These are phyloP conservation scores for Pterois miles DNA, from an alignment of 2,797 vertebrate species.

Conservation along the genomic window DNA sequence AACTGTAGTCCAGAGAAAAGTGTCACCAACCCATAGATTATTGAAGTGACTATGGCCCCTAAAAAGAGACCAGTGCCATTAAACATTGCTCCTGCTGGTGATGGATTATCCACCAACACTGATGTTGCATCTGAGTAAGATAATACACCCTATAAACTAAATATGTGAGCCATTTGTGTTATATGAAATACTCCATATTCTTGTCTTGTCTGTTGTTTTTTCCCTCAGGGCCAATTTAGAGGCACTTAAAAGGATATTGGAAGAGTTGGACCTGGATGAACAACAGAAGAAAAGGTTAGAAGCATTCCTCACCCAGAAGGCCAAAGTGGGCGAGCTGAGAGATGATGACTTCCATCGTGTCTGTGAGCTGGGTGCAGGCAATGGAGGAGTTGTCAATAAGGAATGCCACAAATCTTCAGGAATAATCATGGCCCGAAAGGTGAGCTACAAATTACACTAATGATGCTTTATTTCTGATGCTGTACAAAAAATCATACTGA, in stretches of 20 bases:
- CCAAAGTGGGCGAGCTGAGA: conserved; percentile 89
- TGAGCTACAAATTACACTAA: conserved; percentile 48
- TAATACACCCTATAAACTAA: background rate
- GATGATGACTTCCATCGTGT: conserved; percentile 88
- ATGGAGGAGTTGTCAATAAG: conserved; percentile 90
- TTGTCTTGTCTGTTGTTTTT: background rate
- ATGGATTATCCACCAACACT: conserved; percentile 79
- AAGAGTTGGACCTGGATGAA: conserved; percentile 88
- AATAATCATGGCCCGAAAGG: conserved; percentile 90
- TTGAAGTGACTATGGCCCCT: conserved; percentile 78
- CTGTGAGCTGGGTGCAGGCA: conserved; percentile 88
- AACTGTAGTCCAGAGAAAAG: background rate
- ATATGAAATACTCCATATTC: background rate
- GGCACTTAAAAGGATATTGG: conserved; percentile 87
- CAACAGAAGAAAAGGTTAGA: conserved; percentile 89
- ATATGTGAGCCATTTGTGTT: background rate
- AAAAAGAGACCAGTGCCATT: conserved; percentile 87
- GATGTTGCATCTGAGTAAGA: conserved; percentile 86
- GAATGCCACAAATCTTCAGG: conserved; percentile 88
- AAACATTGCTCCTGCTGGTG: conserved; percentile 83
- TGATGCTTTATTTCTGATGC: background rate
- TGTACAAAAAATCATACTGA: background rate
- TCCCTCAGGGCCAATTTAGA: conserved; percentile 84
- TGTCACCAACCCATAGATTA: background rate
- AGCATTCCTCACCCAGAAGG: conserved; percentile 90